Evolutionary conservation across 2,888 invertebrate genomes (phyloP).

Genomic region (Macaria notata): DNA sequence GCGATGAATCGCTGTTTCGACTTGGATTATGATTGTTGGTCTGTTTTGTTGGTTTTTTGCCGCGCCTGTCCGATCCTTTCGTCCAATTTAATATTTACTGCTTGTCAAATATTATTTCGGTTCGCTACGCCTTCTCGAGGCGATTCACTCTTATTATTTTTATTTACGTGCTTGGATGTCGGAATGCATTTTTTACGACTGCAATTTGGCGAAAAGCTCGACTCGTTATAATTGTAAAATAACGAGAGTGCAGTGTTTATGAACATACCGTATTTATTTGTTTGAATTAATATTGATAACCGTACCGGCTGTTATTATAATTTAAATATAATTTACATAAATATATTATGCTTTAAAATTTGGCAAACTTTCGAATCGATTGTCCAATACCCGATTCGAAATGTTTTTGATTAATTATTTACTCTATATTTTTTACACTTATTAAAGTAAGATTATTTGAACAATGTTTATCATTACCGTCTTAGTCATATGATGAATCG

Average conservation of each 20-base stretch:
- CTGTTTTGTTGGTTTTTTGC: constrained; percentile 53
- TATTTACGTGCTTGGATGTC: constrained; percentile 56
- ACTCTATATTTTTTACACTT: no score
- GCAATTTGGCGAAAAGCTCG: constrained; percentile 53
- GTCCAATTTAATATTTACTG: constrained; percentile 71
- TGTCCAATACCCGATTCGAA: no score
- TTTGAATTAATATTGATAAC: constrained; percentile 21
- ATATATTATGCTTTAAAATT: no score
- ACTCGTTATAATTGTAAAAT: constrained; percentile 50
- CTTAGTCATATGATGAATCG: no score
- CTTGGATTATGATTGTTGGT: constrained; percentile 54
- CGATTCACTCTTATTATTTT: constrained; percentile 57
- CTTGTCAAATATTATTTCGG: constrained; percentile 67
- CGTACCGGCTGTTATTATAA: no score
- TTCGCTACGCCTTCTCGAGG: constrained; percentile 52
- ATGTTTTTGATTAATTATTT: no score
- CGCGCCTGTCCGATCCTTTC: constrained; percentile 50
- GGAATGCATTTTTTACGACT: constrained; percentile 57
- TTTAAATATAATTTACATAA: no score
- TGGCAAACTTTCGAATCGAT: no score
- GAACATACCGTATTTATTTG: constrained; percentile 35
- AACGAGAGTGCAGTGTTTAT: constrained; percentile 39
- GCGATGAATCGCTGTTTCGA: constrained; percentile 64
- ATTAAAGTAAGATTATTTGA: no score
- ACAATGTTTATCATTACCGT: no score